phyloP scores from a whole-genome alignment of 2,113 vertebrate genomes.

The Petaurus breviceps region DNA sequence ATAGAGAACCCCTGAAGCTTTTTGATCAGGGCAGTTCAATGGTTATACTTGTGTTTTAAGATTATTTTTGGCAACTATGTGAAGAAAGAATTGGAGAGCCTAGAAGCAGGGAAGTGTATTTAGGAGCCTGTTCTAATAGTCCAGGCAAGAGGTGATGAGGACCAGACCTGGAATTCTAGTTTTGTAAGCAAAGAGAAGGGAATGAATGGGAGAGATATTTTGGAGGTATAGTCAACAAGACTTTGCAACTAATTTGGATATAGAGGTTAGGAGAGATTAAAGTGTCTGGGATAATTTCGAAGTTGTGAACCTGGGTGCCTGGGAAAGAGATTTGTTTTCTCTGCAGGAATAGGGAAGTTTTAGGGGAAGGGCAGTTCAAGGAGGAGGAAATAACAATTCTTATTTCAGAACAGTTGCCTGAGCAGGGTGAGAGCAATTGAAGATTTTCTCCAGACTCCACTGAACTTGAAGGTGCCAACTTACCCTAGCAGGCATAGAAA shows the following conservation, averaged over 20 bases:
- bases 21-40: background rate
- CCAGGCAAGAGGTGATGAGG: background rate
- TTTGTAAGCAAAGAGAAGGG: background rate
- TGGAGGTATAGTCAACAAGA: background rate
- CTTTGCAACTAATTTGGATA: background rate
- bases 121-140: background rate
- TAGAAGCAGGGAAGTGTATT: background rate
- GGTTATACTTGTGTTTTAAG: background rate
- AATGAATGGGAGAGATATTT: background rate
- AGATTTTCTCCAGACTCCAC: background rate
- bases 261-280: background rate
- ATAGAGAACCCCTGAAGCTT: background rate
- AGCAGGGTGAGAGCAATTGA: background rate
- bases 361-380: background rate
- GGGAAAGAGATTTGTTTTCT: background rate
- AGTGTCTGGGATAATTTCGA: background rate
- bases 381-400: background rate
- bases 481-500: background rate
- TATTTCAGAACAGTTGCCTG: background rate
- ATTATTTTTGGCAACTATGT: background rate
- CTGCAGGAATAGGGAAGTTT: background rate
- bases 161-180: background rate
- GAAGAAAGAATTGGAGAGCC: background rate
- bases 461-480: background rate
- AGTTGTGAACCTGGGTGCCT: background rate